Evolutionary conservation across 2,113 vertebrate genomes (phyloP).

Genomic region (Oceanodroma tethys): DNA sequence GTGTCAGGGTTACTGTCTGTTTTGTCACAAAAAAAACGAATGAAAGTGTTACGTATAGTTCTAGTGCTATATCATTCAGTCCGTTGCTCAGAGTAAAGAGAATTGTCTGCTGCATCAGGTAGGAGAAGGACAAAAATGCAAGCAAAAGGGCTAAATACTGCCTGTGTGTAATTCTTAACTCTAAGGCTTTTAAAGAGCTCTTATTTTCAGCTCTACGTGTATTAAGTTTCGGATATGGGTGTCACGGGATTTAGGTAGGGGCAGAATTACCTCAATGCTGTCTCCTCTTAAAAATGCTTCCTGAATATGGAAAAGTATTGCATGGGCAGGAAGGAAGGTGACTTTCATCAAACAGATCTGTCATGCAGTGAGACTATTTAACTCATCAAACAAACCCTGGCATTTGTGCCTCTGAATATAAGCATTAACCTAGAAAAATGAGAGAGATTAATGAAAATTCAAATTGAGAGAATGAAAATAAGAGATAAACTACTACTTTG

Average conservation of each 20-base stretch:
- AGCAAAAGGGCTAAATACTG: background rate
- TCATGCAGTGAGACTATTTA: slow-evolving; percentile 42
- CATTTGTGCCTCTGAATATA: slow-evolving; percentile 18
- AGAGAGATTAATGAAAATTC: slow-evolving; percentile 51
- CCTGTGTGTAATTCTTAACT: background rate
- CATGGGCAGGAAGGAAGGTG: slow-evolving; percentile 60
- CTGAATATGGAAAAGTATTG: slow-evolving; percentile 57
- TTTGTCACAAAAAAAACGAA: background rate
- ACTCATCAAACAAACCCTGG: slow-evolving; percentile 26
- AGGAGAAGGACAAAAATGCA: background rate
- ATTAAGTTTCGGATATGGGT: slow-evolving; percentile 32
- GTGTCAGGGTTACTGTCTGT: background rate
- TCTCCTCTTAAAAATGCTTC: slow-evolving; percentile 58
- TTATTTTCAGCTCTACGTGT: background rate
- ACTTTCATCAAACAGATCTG: slow-evolving; percentile 64
- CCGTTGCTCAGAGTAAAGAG: background rate
- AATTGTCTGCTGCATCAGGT: background rate
- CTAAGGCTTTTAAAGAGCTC: slow-evolving; percentile 28
- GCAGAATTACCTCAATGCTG: slow-evolving; percentile 46
- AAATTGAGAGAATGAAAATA: slow-evolving; percentile 41
- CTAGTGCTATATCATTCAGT: background rate
- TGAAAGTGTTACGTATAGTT: background rate
- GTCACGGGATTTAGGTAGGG: slow-evolving; percentile 40
- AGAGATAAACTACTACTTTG: slow-evolving; percentile 26
- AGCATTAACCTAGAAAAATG: slow-evolving; percentile 29